Conservation (phyloP, 2,888 invertebrate species). For the Himalopsyche anomala region DNA sequence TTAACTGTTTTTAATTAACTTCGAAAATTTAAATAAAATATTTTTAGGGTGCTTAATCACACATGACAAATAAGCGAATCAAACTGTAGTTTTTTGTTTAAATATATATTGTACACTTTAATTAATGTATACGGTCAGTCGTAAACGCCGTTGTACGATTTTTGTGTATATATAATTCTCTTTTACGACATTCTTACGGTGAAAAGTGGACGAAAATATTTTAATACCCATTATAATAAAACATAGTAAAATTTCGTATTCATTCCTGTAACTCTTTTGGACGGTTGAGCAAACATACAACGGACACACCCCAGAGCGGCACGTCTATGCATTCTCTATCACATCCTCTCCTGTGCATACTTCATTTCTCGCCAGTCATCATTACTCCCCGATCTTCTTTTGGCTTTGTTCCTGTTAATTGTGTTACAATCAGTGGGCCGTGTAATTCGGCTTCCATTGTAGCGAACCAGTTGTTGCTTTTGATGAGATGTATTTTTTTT, state of each 20-base stretch:
- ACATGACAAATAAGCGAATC: too few relatives aligned
- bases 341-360: neutral
- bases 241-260: neutral
- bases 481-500: neutral
- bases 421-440: slow-evolving; percentile 22
- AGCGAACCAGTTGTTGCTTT: neutral
- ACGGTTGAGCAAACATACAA: neutral
- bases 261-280: neutral
- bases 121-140: too few relatives aligned
- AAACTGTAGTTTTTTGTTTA: too few relatives aligned
- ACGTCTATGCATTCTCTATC: neutral
- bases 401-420: slow-evolving; percentile 19
- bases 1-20: too few relatives aligned
- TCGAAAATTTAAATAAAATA: too few relatives aligned
- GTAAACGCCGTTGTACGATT: too few relatives aligned
- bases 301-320: neutral
- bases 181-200: too few relatives aligned
- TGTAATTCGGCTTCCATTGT: slow-evolving; percentile 4
- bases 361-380: slow-evolving; percentile 26
- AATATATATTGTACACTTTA: too few relatives aligned
- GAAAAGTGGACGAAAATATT: too few relatives aligned
- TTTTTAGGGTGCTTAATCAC: too few relatives aligned
- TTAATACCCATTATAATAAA: too few relatives aligned
- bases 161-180: too few relatives aligned
- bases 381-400: slow-evolving; percentile 5